Base-by-base conservation (phyloP, 2,888 invertebrate species). In the Mesorhabditis belari region DNA sequence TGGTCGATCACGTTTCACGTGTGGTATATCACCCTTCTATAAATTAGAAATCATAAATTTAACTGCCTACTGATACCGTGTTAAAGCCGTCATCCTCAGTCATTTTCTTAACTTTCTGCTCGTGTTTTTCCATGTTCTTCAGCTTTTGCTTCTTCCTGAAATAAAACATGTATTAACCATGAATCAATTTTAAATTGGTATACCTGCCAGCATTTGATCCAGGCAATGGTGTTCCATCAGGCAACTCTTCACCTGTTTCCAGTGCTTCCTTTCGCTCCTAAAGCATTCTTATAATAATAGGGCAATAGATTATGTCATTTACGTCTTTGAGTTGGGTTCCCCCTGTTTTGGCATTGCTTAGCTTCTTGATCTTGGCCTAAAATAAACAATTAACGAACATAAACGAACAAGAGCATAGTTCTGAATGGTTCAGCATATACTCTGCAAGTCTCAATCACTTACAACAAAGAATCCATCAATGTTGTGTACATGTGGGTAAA, bases 381-480 rank as follows among this genome's bases (percentile, higher is more conserved):
- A n/a, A n/a, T n/a, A n/a, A n/a, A n/a, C n/a, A n/a, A n/a, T n/a
- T n/a, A n/a, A n/a, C n/a, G n/a, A n/a, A n/a, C n/a, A n/a, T n/a
- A n/a, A n/a, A n/a, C n/a, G n/a, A n/a, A n/a, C n/a, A n/a, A n/a
- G n/a, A n/a, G n/a, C n/a, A n/a, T n/a, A n/a, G n/a, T n/a, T n/a
- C n/a, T n/a, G n/a, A n/a, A n/a, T n/a, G n/a, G n/a, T n/a, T n/a
- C n/a, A n/a, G n/a, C n/a, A n/a, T n/a, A n/a, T n/a, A n/a, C n/a
- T n/a, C n/a, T n/a, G n/a, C n/a, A n/a, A n/a, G n/a, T n/a, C n/a
- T n/a, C n/a, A n/a, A n/a, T n/a, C n/a, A n/a, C n/a, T n/a, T n/a
- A n/a, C n/a, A 2, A 99, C 94, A 84, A 89, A 99, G 83, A 99
- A 99, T 3, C 98, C 98, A 83, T 99, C 98, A 90, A 98, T 91